These are phyloP conservation scores for Megaceryle torquata DNA, from an alignment of 2,113 vertebrate genomes.

Conservation along the genomic window DNA sequence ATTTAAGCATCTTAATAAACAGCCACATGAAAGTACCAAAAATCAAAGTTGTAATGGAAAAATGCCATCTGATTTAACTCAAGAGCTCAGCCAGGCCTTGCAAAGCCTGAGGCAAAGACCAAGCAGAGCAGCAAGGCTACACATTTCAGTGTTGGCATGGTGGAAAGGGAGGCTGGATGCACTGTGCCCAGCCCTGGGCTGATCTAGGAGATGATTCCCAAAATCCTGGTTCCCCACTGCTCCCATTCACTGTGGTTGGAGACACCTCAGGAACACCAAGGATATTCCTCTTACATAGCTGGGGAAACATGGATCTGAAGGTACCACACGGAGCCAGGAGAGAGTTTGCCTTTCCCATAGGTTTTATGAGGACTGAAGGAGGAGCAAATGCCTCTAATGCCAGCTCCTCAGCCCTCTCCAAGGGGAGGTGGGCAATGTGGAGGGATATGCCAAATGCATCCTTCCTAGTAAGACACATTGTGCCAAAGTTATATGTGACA, in stretches of 20 bases:
- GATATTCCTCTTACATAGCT: neutral
- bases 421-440: neutral
- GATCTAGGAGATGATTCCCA: neutral
- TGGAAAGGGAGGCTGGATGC: neutral
- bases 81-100: neutral
- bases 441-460: neutral
- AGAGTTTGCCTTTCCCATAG: neutral
- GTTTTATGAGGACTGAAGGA: neutral
- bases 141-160: neutral
- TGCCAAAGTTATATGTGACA: neutral
- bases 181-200: neutral
- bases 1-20: neutral
- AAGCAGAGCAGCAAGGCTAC: neutral
- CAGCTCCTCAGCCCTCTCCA: neutral
- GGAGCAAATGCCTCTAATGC: rapidly evolving
- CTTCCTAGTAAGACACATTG: neutral
- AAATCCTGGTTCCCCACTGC: neutral
- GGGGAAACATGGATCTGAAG: neutral
- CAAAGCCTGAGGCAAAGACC: neutral
- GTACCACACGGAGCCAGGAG: neutral
- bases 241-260: neutral
- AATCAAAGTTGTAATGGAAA: neutral
- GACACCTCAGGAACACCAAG: neutral
- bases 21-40: neutral
- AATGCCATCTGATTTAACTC: neutral